Evolutionary conservation across 2,797 vertebrate species (phyloP).

Genomic region (Rachycentron canadum): DNA sequence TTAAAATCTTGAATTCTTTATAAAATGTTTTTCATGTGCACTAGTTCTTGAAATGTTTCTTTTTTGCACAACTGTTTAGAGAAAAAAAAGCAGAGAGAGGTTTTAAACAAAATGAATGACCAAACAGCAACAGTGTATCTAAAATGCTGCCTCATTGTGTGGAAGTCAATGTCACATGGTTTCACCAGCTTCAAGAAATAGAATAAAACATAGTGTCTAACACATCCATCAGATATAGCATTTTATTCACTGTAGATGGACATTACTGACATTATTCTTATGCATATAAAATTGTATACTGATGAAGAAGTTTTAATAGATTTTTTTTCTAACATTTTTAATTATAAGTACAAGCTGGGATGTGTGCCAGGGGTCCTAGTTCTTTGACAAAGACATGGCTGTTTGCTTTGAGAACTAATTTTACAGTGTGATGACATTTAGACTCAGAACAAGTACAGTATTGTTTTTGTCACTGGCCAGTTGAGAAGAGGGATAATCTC

Average conservation of each 20-base stretch:
- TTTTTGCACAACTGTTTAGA: constrained; percentile 78
- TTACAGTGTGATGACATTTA: constrained; percentile 50
- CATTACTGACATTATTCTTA: neutral
- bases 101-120: constrained; percentile 75
- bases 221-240: neutral
- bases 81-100: constrained; percentile 66
- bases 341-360: constrained; percentile 25
- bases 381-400: constrained; percentile 72
- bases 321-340: constrained; percentile 1
- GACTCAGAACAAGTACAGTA: constrained; percentile 55
- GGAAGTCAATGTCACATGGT: constrained; percentile 56
- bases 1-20: constrained; percentile 71
- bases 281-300: neutral
- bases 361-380: constrained; percentile 30
- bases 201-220: neutral
- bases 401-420: constrained; percentile 62
- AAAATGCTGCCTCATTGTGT: constrained; percentile 30
- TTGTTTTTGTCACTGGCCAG: constrained; percentile 60
- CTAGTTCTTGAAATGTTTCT: constrained; percentile 75
- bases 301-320: neutral
- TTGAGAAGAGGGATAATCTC: constrained; percentile 23
- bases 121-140: constrained; percentile 62
- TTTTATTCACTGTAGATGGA: neutral
- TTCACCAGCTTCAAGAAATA: neutral
- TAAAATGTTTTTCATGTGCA: constrained; percentile 80